Evolutionary conservation across 2,797 vertebrate species (phyloP).

Genomic region (Lacerta viridis): DNA sequence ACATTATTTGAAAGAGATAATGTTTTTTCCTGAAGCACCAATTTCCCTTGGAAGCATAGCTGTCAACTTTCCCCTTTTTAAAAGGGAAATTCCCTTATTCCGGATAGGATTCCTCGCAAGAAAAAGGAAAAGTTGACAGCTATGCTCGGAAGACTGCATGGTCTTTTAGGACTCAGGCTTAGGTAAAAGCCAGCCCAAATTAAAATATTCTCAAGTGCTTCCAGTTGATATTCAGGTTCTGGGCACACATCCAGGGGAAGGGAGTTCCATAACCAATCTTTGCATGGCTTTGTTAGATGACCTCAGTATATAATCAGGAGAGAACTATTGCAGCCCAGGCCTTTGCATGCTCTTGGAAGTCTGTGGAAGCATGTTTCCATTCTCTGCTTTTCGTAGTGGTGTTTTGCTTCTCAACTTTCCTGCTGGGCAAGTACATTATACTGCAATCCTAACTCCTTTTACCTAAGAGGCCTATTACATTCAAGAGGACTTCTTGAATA

Average conservation of each 20-base stretch:
- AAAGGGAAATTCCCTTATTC: too few relatives aligned
- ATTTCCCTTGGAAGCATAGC: neutral
- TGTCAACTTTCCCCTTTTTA: too few relatives aligned
- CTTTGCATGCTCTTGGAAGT: neutral
- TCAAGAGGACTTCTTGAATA: too few relatives aligned
- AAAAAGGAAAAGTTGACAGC: too few relatives aligned
- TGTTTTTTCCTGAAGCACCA: neutral
- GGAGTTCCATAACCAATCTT: neutral
- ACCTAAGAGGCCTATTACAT: too few relatives aligned
- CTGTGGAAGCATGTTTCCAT: too few relatives aligned
- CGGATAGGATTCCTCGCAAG: too few relatives aligned
- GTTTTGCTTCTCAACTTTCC: neutral
- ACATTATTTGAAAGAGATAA: neutral
- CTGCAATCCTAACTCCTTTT: neutral
- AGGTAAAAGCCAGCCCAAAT: slow-evolving; percentile 11
- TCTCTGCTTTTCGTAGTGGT: neutral
- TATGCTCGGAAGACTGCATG: neutral
- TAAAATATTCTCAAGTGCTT: neutral
- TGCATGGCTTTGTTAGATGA: neutral
- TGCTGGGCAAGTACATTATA: neutral
- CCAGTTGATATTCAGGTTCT: neutral
- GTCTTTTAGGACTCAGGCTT: neutral
- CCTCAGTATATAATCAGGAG: neutral
- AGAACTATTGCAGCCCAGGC: neutral
- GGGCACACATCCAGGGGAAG: neutral